Conservation (phyloP, 2,888 invertebrate genomes). For the Platycheirus albimanus region DNA sequence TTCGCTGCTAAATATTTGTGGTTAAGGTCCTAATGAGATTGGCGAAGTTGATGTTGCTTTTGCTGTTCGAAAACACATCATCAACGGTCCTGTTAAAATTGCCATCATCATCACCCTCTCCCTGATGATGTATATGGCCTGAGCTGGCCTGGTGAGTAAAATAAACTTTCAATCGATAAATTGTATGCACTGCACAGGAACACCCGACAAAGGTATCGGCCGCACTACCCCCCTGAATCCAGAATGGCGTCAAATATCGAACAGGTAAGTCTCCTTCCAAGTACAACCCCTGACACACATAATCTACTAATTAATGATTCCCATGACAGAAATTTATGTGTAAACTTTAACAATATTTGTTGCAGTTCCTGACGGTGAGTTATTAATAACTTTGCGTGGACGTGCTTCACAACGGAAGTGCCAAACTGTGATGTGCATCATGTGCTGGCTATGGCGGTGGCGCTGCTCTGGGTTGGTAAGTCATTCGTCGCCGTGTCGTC, state of each 20-base stretch:
- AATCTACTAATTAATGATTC: slow-evolving; percentile 80
- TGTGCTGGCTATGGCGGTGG: slow-evolving; percentile 45
- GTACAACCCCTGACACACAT: slow-evolving; percentile 54
- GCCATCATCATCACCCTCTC: slow-evolving; percentile 13
- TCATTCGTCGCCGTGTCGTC: slow-evolving; percentile 1
- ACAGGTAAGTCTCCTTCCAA: slow-evolving; percentile 57
- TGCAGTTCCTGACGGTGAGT: slow-evolving; percentile 76
- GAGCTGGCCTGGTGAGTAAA: slow-evolving; percentile 4
- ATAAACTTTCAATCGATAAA: slow-evolving; percentile 43
- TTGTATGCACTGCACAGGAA: slow-evolving; percentile 1
- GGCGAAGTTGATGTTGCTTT: slow-evolving; percentile 45
- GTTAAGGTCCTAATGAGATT: slow-evolving; percentile 68
- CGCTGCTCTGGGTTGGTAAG: slow-evolving; percentile 19
- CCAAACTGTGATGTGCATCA: slow-evolving; percentile 74
- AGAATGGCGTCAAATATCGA: slow-evolving; percentile 48
- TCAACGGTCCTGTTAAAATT: slow-evolving; percentile 46
- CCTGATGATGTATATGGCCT: not conserved
- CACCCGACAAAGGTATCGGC: not conserved
- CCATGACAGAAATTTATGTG: slow-evolving; percentile 82
- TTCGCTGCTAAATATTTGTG: slow-evolving; percentile 55
- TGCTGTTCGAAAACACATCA: slow-evolving; percentile 41
- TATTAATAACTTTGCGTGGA: slow-evolving; percentile 76
- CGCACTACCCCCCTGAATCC: not conserved
- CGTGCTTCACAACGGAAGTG: slow-evolving; percentile 75
- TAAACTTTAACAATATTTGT: slow-evolving; percentile 81